Base-by-base conservation (phyloP, 1,140 invertebrate species). In the Pinna nobilis region DNA sequence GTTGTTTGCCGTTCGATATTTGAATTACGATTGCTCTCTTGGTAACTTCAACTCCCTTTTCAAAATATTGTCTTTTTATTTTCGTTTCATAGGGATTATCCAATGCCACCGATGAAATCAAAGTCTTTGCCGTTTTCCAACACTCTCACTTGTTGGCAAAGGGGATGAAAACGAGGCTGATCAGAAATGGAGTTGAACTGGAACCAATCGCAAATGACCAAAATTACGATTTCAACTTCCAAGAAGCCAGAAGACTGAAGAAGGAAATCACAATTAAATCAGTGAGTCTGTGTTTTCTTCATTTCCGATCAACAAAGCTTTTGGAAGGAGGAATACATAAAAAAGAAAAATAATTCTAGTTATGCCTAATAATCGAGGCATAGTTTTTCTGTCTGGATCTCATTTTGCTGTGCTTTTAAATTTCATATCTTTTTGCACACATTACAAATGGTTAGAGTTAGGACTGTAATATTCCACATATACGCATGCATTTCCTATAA, bases 181-280 rank as follows among this genome's bases (percentile, higher is more conserved):
- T 77, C 32, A 49, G 75, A n/a, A 69, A 74, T 63, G 75, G 66
- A 28, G 50, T 50, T 11, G 75, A 77, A 35, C 59, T 59, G 7
- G 23, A 33, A 20, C 59, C 59, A 18, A 64, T 77, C 30, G 69
- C 66, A 20, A 33, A 64, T 7, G 75, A 77, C 35, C 30, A 73
- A 15, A 61, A 73, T 33, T 77, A 77, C 44, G 70, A 77, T 33
- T 77, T 77, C 51, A 67, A 77, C 51, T 77, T 63, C n/a, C 75
- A 77, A 51, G 75, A 72, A 50, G 55, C 63, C 49, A 51, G 65
- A 2, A 28, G 33, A 15, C 23, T 76, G n/a, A 49, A 53, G 47
- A 37, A 53, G 13, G 74, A 76, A 63, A 61, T 61, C 20, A 57
- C 51, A 50, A 64, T 71, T 23, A 51, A 71, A 63, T 41, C 65